Base-by-base conservation (phyloP, 2,113 vertebrate genomes). In the Odobenus rosmarus region DNA sequence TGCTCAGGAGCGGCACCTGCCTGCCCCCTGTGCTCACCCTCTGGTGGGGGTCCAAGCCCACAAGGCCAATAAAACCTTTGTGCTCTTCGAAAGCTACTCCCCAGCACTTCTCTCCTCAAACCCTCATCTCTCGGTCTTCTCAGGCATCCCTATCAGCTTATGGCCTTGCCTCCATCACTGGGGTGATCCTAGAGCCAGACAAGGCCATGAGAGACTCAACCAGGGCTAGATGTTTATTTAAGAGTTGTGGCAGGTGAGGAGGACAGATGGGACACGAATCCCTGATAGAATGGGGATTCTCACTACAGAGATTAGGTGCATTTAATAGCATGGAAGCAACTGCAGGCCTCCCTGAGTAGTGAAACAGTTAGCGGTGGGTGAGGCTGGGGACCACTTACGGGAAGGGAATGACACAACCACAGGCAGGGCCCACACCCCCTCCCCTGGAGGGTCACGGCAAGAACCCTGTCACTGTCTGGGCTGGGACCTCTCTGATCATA, bases 21-120 rank as follows among this genome's bases (percentile, higher is more conserved):
- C 16, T 1, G 1, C 11, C 81, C 24, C 5, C 8, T 0, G 31
- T 24, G 3, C 42, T 69, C 33, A 2, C 36, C 80, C n/a, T 11
- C 72, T 81, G 57, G 14, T 90, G 46, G 31, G 31, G 0, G 7
- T n/a, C 7, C 4, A 14, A 31, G 39, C 14, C 31, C 14, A 9
- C 13, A 24, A 31, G 18, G 36, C 49, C 76, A 36, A 16, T 51
- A 23, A 46, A 82, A 74, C 15, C 1, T 16, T 39, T 5, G 0
- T 26, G 39, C 55, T 67, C 49, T 53, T 13, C 0, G 23, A 93
- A 85, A 86, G 15, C n/a, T 11, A 21, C 12, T 49, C 10, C 62
- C 33, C 14, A 28, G 28, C 2, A 18, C 51, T 57, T 72, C 8
- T 11, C 9, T 36, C 28, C 36, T 74, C 77, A 24, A 49, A 0